Conservation (phyloP, 2,113 vertebrate genomes). For the Cebidichthys violaceus region DNA sequence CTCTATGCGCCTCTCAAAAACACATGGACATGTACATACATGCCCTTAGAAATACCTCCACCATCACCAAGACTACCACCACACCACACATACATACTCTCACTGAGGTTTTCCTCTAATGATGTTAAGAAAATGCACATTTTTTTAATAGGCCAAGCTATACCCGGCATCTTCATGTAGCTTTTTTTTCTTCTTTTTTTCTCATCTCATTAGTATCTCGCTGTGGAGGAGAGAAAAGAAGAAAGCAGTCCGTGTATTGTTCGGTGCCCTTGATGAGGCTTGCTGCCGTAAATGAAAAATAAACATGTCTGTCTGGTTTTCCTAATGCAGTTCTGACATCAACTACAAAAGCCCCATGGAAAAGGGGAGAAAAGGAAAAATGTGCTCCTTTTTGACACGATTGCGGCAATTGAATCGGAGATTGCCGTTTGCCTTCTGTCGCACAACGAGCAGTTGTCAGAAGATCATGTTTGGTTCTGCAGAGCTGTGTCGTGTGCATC, state of each 20-base stretch:
- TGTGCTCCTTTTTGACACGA: conserved; percentile 52
- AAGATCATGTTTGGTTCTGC: conserved; percentile 17
- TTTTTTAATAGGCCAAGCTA: conserved; percentile 58
- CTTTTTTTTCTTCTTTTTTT: conserved; percentile 35
- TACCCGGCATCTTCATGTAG: conserved; percentile 31
- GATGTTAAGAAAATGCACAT: conserved; percentile 58
- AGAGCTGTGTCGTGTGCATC: conserved; percentile 28
- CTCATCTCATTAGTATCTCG: conserved; percentile 60
- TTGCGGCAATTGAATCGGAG: conserved; percentile 24
- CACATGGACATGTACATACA: conserved; percentile 5
- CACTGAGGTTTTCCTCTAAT: conserved; percentile 28
- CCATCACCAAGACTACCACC: conserved; percentile 33
- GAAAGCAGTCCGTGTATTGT: conserved; percentile 40
- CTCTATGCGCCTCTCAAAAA: conserved; percentile 2
- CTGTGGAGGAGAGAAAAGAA: conserved; percentile 24
- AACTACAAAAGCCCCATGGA: conserved; percentile 31
- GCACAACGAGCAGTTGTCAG: conserved; percentile 31
- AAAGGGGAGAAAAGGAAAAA: conserved; percentile 25
- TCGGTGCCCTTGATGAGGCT: conserved; percentile 58
- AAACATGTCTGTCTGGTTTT: conserved; percentile 58
- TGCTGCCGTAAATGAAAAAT: conserved; percentile 61
- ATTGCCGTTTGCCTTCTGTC: conserved; percentile 20
- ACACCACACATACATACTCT: background rate
- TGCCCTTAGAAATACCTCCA: background rate
- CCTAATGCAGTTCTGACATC: conserved; percentile 33